Percentiles rank a stretch among this genome's conserved stretches.
Evolutionary conservation across 2,888 invertebrate species (phyloP).

Genomic region (Anthophora plumipes): DNA sequence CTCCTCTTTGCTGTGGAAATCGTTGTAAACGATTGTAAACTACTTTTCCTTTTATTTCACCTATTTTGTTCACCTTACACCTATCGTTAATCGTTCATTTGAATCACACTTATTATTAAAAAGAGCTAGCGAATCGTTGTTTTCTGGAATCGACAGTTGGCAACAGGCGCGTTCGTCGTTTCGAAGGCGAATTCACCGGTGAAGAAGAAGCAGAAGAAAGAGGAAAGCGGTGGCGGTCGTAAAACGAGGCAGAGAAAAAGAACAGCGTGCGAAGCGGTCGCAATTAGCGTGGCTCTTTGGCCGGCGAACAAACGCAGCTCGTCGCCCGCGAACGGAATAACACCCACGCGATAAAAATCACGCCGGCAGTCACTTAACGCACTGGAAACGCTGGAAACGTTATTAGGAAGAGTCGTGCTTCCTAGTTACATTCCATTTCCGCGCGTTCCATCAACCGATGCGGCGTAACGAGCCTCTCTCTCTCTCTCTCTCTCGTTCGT

Average conservation of each 20-base stretch:
- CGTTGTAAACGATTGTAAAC: too few relatives aligned
- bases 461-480: constrained; percentile 40
- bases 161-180: constrained; percentile 23
- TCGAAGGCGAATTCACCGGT: constrained; percentile 1
- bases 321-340: constrained; percentile 50
- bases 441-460: constrained; percentile 63
- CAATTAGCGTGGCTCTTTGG: constrained; percentile 62
- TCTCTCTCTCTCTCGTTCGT: background rate
- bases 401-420: constrained; percentile 60
- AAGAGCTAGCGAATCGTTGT: background rate
- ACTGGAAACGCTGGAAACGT: constrained; percentile 56
- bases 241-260: background rate
- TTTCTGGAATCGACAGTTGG: background rate
- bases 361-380: constrained; percentile 58
- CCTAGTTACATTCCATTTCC: constrained; percentile 65
- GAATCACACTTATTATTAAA: too few relatives aligned
- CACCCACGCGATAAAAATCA: constrained; percentile 66
- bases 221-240: background rate
- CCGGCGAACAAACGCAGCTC: constrained; percentile 50
- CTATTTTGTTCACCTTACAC: too few relatives aligned
- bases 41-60: too few relatives aligned
- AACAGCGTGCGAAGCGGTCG: constrained; percentile 44
- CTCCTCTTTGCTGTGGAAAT: background rate
- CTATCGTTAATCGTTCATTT: too few relatives aligned
- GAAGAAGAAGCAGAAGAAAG: constrained; percentile 13